Conservation (phyloP, 2,888 invertebrate genomes). For the Entomobrya multifasciata region DNA sequence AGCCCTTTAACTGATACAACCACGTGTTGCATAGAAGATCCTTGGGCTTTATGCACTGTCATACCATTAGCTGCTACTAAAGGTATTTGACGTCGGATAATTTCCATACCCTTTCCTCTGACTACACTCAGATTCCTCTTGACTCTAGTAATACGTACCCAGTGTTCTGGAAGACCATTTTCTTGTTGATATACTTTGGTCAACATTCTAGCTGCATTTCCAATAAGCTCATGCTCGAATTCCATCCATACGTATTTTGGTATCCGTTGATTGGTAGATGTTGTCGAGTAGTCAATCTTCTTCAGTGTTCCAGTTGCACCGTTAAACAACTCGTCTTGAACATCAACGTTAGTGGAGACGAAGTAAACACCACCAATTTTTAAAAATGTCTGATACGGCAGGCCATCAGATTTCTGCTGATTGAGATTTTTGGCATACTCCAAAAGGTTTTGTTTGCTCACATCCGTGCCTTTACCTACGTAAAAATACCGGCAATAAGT, state of each 20-base stretch:
- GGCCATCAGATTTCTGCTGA: slow-evolving; percentile 70
- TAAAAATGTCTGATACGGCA: slow-evolving; percentile 22
- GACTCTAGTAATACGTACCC: slow-evolving; percentile 6
- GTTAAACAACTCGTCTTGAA: slow-evolving; percentile 75
- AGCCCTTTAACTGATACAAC: too few species aligned
- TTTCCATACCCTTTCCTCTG: slow-evolving; percentile 22
- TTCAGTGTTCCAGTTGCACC: slow-evolving; percentile 68
- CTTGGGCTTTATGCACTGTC: slow-evolving; percentile 78
- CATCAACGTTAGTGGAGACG: slow-evolving; percentile 71
- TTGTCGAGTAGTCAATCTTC: slow-evolving; percentile 49
- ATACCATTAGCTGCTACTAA: slow-evolving; percentile 75
- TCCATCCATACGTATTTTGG: slow-evolving; percentile 54
- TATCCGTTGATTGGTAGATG: not conserved
- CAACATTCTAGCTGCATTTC: not conserved
- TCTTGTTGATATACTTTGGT: not conserved
- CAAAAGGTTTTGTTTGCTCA: not conserved
- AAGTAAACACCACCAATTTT: slow-evolving; percentile 59
- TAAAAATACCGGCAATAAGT: too few species aligned
- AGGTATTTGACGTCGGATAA: slow-evolving; percentile 75
- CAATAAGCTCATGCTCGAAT: slow-evolving; percentile 62
- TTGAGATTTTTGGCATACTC: slow-evolving; percentile 42
- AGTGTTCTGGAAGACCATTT: not conserved
- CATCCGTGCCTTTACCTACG: too few species aligned
- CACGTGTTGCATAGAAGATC: slow-evolving; percentile 60
- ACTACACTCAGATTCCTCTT: not conserved